Evolutionary conservation across 2,888 invertebrate species (phyloP).

Genomic region (Rhingia rostrata): DNA sequence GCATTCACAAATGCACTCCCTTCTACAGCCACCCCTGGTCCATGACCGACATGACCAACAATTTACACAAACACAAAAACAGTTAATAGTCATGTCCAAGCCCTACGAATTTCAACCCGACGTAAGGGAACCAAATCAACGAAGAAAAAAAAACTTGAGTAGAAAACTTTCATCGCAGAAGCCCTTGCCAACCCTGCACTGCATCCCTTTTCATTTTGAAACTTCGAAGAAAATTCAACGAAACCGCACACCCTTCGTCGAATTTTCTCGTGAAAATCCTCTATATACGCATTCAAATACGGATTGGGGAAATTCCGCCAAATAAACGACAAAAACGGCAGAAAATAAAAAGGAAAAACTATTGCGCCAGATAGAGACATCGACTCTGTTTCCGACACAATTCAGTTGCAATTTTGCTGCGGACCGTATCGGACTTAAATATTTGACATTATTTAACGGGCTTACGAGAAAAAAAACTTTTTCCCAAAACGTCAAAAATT

Average conservation of each 20-base stretch:
- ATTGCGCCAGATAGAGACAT: conserved; percentile 81
- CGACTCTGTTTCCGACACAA: conserved; percentile 70
- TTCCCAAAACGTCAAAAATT: conserved; percentile 6
- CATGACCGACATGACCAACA: neutral
- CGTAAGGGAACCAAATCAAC: too few species aligned
- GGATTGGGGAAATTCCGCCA: conserved; percentile 50
- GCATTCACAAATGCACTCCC: conserved; percentile 51
- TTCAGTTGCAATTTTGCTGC: conserved; percentile 80
- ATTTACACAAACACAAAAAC: conserved; percentile 9
- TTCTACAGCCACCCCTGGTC: conserved; percentile 21
- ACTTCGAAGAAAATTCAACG: conserved; percentile 25
- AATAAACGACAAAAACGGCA: conserved; percentile 30
- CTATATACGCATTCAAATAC: conserved; percentile 37
- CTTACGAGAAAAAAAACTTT: conserved; percentile 5
- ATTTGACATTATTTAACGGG: conserved; percentile 1
- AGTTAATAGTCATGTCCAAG: conserved; percentile 29
- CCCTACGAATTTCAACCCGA: neutral
- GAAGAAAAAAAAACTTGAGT: neutral
- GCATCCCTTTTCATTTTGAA: conserved; percentile 3
- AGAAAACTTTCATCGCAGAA: neutral
- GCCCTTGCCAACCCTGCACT: conserved; percentile 5
- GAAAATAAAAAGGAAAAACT: conserved; percentile 76
- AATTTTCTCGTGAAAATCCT: conserved; percentile 41
- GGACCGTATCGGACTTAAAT: conserved; percentile 79
- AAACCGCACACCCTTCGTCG: conserved; percentile 48